Conservation (phyloP, 2,888 invertebrate species). For the Phragmatobia fuliginosa region DNA sequence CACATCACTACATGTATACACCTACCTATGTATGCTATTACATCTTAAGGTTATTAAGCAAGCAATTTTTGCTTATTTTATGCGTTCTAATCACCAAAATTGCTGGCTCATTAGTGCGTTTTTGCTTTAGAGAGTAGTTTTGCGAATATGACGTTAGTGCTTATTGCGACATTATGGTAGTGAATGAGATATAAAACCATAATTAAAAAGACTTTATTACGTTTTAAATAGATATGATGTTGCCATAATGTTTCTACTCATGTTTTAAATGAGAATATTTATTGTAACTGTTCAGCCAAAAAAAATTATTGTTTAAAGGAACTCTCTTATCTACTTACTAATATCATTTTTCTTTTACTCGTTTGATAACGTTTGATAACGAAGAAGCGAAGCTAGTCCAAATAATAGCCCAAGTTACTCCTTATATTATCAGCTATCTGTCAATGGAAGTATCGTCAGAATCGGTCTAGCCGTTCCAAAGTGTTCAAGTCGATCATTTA, state of each 20-base stretch:
- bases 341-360: too few species aligned
- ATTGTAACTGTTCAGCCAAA: neutral
- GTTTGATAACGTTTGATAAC: too few species aligned
- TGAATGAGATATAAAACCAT: conserved; percentile 7
- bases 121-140: conserved; percentile 39
- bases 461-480: too few species aligned
- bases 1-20: conserved; percentile 41
- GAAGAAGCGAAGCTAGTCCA: too few species aligned
- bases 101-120: conserved; percentile 35
- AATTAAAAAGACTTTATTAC: conserved; percentile 7
- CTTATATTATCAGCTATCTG: too few species aligned
- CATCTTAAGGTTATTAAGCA: conserved; percentile 35
- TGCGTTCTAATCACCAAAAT: conserved; percentile 41
- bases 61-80: conserved; percentile 47
- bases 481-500: too few species aligned
- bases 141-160: conserved; percentile 21
- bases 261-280: neutral
- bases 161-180: conserved; percentile 26
- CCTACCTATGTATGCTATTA: conserved; percentile 9
- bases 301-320: neutral
- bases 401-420: too few species aligned
- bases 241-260: neutral
- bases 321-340: too few species aligned
- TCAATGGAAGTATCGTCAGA: too few species aligned
- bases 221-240: conserved; percentile 4